Percentiles rank a stretch among this genome's conserved stretches.
phyloP scores from a whole-genome alignment of 2,888 invertebrate genomes.

The Monoplex corrugatus region DNA sequence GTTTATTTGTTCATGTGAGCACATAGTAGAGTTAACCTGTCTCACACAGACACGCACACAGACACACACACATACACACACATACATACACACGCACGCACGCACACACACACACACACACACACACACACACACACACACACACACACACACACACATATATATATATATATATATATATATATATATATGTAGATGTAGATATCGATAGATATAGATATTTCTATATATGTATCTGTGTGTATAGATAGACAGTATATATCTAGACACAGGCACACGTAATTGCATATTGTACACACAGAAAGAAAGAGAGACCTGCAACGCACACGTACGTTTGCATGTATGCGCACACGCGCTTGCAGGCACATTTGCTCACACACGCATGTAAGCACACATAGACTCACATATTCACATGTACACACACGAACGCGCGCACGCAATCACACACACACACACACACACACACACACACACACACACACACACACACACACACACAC shows the following conservation, averaged over 20 bases:
- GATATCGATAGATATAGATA: too few species aligned
- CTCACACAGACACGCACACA: background rate
- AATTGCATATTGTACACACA: too few species aligned
- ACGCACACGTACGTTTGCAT: too few species aligned
- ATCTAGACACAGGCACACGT: too few species aligned
- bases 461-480: background rate
- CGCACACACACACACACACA: constrained; percentile 19
- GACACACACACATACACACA: constrained; percentile 28
- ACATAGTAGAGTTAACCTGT: too few species aligned
- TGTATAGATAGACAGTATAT: too few species aligned
- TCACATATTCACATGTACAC: constrained; percentile 19
- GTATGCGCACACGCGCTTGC: too few species aligned
- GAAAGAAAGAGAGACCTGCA: too few species aligned
- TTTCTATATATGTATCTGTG: too few species aligned
- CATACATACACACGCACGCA: constrained; percentile 27
- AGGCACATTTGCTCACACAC: too few species aligned
- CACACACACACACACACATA: constrained; percentile 14
- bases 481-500: background rate
- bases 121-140: constrained; percentile 31
- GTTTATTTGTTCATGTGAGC: too few species aligned
- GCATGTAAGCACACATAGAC: background rate
- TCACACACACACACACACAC: constrained; percentile 7
- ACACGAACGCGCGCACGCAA: background rate
- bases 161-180: constrained; percentile 22
- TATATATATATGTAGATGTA: background rate